Base-by-base conservation (phyloP, 2,113 vertebrate genomes). In the Carollia perspicillata region DNA sequence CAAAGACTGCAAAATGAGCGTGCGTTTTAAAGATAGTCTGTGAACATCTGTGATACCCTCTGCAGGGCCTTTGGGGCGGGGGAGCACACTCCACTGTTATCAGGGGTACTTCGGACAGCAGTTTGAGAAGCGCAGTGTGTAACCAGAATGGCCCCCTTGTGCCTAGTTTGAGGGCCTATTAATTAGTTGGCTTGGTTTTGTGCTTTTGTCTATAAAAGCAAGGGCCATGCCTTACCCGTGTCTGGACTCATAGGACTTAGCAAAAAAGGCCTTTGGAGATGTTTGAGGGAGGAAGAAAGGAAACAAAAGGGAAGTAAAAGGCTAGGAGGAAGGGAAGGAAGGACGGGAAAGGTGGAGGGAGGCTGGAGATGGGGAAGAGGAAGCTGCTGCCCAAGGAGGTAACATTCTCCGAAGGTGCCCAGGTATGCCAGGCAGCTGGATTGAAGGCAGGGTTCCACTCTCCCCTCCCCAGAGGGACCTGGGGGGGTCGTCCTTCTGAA, bases 1-100 rank as follows among this genome's bases (percentile, higher is more conserved):
- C 30, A 5, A 44, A 44, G 35, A 30, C 22, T 0, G 18, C 6
- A 10, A 23, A 49, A 14, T 0, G 51, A 5, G 22, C 11, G 0
- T 5, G 26, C 20, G 1, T 26, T 53, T 69, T 23, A 51, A 44
- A 90, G 65, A 35, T 6, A 10, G 28, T 1, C 26, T 18, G 0
- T 6, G 49, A 30, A n/a, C 7, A 55, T 22, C 58, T 5, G 28
- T 8, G 5, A 33, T 11, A 0, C 1, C 20, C 44, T n/a, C 66
- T 20, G 33, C 20, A 0, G 26, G 40, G 40, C 69, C 44, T 22
- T 18, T 0, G 5, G 42, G 60, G 22, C 0, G 5, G 42, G 60
- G 22, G 28, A 42, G 3, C n/a, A n/a, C 2, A 1, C 33, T n/a
- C 84, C 1, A 16, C 71, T 28, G 4, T 10, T 0, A n/a, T 10